Evolutionary conservation across 2,888 invertebrate genomes (phyloP).

Genomic region (Spilosoma lubricipeda): DNA sequence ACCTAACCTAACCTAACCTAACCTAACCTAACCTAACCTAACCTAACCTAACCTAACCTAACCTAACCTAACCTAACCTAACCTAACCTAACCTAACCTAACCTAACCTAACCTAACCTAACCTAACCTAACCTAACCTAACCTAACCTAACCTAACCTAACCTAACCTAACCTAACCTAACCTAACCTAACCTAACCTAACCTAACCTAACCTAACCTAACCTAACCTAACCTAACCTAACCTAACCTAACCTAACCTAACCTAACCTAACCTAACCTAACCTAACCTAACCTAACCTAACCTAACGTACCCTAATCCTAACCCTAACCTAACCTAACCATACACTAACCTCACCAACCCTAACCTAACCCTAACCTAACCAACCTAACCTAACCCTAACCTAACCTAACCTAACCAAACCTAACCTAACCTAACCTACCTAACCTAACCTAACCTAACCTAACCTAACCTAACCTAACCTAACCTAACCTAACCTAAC

Average conservation of each 20-base stretch:
- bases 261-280: conserved; percentile 25
- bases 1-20: too few relatives aligned
- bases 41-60: conserved; percentile 41
- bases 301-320: conserved; percentile 26
- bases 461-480: conserved; percentile 33
- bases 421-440: conserved; percentile 24
- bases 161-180: conserved; percentile 14
- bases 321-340: too few relatives aligned
- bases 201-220: conserved; percentile 28
- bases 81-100: conserved; percentile 37
- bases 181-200: conserved; percentile 26
- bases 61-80: conserved; percentile 37
- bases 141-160: too few relatives aligned
- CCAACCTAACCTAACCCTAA: conserved; percentile 18
- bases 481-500: conserved; percentile 30
- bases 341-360: conserved; percentile 25
- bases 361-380: conserved; percentile 26
- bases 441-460: conserved; percentile 27
- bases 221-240: conserved; percentile 26
- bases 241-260: conserved; percentile 19
- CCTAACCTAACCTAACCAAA: conserved; percentile 25
- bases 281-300: conserved; percentile 21
- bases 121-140: too few relatives aligned
- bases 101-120: conserved; percentile 28
- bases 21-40: conserved; percentile 37